Conservation (phyloP, 2,888 invertebrate genomes). For the Drosophila quinaria region DNA sequence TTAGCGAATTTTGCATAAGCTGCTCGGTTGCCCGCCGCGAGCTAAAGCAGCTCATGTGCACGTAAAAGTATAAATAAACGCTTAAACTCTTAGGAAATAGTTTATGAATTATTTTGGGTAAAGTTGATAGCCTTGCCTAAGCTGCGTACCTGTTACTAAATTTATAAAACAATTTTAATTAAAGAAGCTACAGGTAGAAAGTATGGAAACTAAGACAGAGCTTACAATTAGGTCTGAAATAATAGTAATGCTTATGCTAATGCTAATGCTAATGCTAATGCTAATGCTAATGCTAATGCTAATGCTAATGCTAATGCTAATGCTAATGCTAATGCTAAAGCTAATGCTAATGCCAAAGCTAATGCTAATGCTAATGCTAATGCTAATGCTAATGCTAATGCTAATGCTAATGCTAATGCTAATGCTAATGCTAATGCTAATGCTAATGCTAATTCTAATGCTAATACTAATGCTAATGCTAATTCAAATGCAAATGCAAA, state of each 20-base stretch:
- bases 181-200: neutral
- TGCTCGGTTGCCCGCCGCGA: neutral
- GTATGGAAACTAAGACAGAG: no score
- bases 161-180: slow-evolving; percentile 2
- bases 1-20: slow-evolving; percentile 35
- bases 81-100: neutral
- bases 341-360: neutral
- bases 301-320: no score
- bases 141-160: neutral
- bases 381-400: no score
- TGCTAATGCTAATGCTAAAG: neutral
- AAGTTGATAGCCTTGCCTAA: neutral
- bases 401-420: no score
- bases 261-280: neutral
- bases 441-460: no score
- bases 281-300: no score
- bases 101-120: slow-evolving; percentile 1
- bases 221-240: no score
- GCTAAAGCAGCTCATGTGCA: neutral
- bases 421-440: no score
- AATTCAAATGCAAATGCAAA: neutral
- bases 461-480: no score
- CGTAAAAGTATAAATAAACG: neutral
- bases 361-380: neutral
- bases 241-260: no score